Base-by-base conservation (phyloP, 2,797 vertebrate genomes). In the Paramormyrops hopkinsi region DNA sequence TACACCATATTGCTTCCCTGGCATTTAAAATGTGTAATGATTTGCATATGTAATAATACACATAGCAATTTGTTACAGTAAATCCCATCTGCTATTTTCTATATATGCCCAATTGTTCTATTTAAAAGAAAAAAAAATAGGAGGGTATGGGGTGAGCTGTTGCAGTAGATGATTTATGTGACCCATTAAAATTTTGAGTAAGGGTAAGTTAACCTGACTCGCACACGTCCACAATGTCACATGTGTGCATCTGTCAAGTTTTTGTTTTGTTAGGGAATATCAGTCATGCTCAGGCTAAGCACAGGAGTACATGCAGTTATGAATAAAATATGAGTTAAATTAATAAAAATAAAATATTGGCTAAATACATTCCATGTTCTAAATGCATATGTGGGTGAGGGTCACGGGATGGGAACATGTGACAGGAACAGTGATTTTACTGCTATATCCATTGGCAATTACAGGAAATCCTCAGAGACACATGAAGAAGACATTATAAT, bases 11-110 rank as follows among this genome's bases (percentile, higher is more conserved):
- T 88, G 79, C 86, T 89, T 86, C 54, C 92, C 79, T 90, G 88
- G 65, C 88, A 88, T 90, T 89, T 90, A 88, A 89, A 90, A 84
- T 51, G 76, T 89, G 87, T 59, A 73, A 82, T 86, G 86, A 92
- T 93, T 91, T 92, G 90, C 92, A 92, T 90, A 89, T 90, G 89
- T 89, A 90, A 93, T 93, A 89, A 92, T 92, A 91, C 90, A 90
- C 62, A 79, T 73, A 87, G 86, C 90, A 90, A 91, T 93, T 93
- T 92, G 90, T 87, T 91, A 90, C 73, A 89, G 91, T 92, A 92
- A 91, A 92, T 91, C 90, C 91, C 88, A 82, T 88, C 88, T 89
- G 88, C 91, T 91, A 90, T 92, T 91, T 92, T 85, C 90, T 92
- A 91, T 91, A 91, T 91, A 85, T 87, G 90, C 88, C 48, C 88